phyloP scores from a whole-genome alignment of 2,797 vertebrate species.

The Siniperca undulata region DNA sequence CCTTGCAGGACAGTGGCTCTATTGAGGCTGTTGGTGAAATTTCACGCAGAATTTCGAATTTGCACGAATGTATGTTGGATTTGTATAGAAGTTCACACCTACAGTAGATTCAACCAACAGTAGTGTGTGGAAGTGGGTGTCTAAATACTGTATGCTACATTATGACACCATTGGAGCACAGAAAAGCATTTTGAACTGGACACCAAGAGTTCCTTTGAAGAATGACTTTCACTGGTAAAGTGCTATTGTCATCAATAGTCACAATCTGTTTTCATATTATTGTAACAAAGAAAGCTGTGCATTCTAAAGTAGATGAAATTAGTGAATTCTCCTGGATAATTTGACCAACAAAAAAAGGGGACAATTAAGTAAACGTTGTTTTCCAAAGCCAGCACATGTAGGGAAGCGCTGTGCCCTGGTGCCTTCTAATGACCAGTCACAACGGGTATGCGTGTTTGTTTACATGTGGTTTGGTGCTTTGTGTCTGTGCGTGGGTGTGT shows the following conservation, averaged over 20 bases:
- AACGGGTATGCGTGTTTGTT: neutral
- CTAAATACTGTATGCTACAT: conserved; percentile 5
- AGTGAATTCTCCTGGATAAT: neutral
- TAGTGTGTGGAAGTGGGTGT: neutral
- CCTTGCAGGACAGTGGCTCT: neutral
- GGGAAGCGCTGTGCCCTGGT: neutral
- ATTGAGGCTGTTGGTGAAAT: neutral
- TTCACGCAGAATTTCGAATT: neutral
- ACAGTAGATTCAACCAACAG: neutral
- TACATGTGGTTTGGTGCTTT: neutral
- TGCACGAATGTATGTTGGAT: neutral
- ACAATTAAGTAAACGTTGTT: neutral
- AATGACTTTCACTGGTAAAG: conserved; percentile 13
- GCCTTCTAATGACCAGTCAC: conserved; percentile 20
- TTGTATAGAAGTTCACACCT: neutral
- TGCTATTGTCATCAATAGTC: neutral
- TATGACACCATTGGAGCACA: neutral
- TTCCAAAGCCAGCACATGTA: neutral
- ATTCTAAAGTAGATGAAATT: neutral
- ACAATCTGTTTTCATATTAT: conserved; percentile 8
- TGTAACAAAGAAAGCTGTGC: neutral
- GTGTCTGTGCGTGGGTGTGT: neutral
- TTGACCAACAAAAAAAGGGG: neutral
- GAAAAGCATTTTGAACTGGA: conserved; percentile 6
- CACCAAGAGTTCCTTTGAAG: neutral